A percentile compares a stretch with the other conserved stretches of the same genome.
Conservation (phyloP, 2,113 vertebrate species). For the Callithrix jacchus region DNA sequence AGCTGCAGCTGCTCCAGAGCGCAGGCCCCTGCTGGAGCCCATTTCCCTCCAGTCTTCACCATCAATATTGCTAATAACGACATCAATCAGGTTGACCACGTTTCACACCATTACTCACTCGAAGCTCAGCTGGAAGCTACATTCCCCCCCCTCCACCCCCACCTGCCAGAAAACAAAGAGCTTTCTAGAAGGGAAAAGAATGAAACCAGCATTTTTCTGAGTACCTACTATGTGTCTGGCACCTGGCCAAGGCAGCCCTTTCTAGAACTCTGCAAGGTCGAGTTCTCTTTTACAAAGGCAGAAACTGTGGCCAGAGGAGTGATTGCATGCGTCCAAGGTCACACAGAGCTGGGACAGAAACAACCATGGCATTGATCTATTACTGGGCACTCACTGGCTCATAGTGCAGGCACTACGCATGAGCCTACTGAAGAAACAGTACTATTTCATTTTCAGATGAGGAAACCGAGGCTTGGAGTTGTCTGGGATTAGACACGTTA, state of each 20-base stretch:
- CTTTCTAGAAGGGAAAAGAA: conserved; percentile 12
- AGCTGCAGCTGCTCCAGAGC: not conserved
- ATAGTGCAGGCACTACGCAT: not conserved
- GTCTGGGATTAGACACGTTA: not conserved
- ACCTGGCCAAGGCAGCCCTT: not conserved
- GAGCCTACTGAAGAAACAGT: not conserved
- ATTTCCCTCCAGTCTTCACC: not conserved
- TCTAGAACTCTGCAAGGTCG: not conserved
- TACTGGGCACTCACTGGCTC: not conserved
- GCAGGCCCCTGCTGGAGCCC: not conserved
- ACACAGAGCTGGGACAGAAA: not conserved
- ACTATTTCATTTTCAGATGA: not conserved
- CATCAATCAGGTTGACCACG: conserved; percentile 75
- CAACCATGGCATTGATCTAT: not conserved
- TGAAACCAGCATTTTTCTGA: not conserved
- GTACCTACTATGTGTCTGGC: not conserved
- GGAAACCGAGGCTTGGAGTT: conserved; percentile 19
- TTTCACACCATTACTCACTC: conserved; percentile 75
- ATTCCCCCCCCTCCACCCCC: not conserved
- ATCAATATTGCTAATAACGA: conserved; percentile 58
- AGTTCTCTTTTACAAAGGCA: not conserved
- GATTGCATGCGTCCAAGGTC: conserved; percentile 39
- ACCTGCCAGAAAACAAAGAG: conserved; percentile 51
- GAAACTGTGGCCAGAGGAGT: not conserved
- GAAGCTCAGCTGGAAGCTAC: conserved; percentile 68